A percentile compares a stretch with the other conserved stretches of the same genome.
phyloP scores from a whole-genome alignment of 2,888 invertebrate species.

The Eupsilia transversa region DNA sequence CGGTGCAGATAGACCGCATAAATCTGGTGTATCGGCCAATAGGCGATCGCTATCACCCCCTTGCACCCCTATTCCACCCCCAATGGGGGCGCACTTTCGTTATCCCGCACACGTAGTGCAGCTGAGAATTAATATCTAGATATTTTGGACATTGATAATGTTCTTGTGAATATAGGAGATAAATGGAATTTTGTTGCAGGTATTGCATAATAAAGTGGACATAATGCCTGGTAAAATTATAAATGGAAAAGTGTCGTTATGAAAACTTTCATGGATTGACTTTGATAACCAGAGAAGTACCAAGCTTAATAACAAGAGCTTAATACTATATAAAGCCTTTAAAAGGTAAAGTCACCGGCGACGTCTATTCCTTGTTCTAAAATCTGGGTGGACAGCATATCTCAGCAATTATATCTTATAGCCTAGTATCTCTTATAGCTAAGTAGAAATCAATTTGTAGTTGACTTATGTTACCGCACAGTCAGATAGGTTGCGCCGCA shows the following conservation, averaged over 20 bases:
- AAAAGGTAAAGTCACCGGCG: not conserved
- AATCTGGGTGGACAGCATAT: constrained; percentile 30
- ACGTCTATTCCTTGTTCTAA: not conserved
- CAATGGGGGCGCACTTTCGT: constrained; percentile 58
- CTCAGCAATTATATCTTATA: constrained; percentile 42
- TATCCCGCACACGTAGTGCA: constrained; percentile 67
- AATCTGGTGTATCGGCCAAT: constrained; percentile 78
- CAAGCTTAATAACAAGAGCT: not conserved
- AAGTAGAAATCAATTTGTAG: constrained; percentile 52
- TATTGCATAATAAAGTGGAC: constrained; percentile 12
- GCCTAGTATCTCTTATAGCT: constrained; percentile 30
- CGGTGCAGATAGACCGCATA: constrained; percentile 74
- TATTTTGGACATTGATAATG: constrained; percentile 54
- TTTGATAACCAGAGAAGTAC: not conserved
- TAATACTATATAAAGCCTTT: not conserved
- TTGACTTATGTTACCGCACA: constrained; percentile 45
- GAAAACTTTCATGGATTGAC: not conserved
- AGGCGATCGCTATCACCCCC: constrained; percentile 73
- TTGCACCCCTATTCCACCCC: constrained; percentile 35
- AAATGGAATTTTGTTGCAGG: constrained; percentile 10
- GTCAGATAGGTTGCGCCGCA: constrained; percentile 47
- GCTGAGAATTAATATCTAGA: constrained; percentile 60
- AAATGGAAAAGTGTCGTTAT: no score
- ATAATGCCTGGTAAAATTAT: not conserved
- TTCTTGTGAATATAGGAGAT: constrained; percentile 29